phyloP scores from a whole-genome alignment of 2,888 invertebrate species.

The Elegia similella region DNA sequence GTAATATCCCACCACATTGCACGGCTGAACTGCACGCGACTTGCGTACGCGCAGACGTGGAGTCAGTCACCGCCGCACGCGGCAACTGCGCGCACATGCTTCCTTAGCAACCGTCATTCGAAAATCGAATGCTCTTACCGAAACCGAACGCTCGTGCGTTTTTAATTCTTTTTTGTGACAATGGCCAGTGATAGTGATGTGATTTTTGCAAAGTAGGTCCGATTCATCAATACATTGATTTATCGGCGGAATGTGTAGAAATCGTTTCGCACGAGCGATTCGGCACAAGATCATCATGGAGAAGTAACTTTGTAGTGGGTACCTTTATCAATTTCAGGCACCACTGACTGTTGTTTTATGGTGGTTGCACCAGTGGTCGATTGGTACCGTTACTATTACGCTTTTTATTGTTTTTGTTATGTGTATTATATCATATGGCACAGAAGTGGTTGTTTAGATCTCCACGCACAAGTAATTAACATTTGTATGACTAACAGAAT shows the following conservation, averaged over 20 bases:
- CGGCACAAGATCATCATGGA: constrained; percentile 54
- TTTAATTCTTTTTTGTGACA: constrained; percentile 23
- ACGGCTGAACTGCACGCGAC: constrained; percentile 40
- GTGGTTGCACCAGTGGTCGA: constrained; percentile 54
- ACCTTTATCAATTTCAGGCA: constrained; percentile 63
- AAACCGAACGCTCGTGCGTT: constrained; percentile 27
- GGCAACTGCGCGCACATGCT: constrained; percentile 51
- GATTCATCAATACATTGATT: constrained; percentile 28
- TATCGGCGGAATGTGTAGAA: constrained; percentile 60
- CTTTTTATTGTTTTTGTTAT: constrained; percentile 20
- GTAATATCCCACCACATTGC: constrained; percentile 49
- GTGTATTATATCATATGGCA: constrained; percentile 13
- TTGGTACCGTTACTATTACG: constrained; percentile 44
- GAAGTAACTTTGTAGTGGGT: constrained; percentile 53
- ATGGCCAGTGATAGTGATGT: constrained; percentile 35
- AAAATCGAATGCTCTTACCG: constrained; percentile 40
- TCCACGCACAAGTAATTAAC: background rate
- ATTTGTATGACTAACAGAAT: background rate
- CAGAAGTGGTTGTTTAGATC: background rate
- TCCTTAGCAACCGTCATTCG: constrained; percentile 32
- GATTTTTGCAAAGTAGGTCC: constrained; percentile 29
- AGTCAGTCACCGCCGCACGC: constrained; percentile 55
- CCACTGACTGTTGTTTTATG: constrained; percentile 57
- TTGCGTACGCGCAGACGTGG: constrained; percentile 41
- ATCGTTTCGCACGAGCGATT: constrained; percentile 60